A percentile compares a stretch with the other conserved stretches of the same genome.
phyloP scores from a whole-genome alignment of 2,888 invertebrate genomes.

The Pasiphila rectangulata region DNA sequence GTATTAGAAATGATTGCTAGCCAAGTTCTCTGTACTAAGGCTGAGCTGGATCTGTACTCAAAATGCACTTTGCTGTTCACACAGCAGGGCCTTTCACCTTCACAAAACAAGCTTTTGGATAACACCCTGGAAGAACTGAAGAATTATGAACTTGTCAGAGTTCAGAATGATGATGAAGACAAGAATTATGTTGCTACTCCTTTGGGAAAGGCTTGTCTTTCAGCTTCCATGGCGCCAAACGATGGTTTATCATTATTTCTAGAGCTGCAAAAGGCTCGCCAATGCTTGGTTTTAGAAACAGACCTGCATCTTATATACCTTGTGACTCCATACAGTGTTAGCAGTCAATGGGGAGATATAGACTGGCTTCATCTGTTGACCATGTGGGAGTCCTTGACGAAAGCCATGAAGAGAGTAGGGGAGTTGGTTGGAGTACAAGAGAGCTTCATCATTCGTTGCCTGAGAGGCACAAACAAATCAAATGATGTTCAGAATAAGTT shows the following conservation, averaged over 20 bases:
- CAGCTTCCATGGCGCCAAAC: slow-evolving; percentile 96
- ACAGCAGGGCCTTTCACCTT: slow-evolving; percentile 46
- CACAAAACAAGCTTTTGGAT: slow-evolving; percentile 53
- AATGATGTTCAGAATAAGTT: slow-evolving; percentile 78
- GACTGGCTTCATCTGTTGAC: slow-evolving; percentile 91
- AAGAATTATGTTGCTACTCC: slow-evolving; percentile 87
- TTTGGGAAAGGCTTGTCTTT: slow-evolving; percentile 94
- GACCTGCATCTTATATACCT: slow-evolving; percentile 97
- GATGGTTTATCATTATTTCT: slow-evolving; percentile 94
- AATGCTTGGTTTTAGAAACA: slow-evolving; percentile 94
- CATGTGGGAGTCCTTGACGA: slow-evolving; percentile 90
- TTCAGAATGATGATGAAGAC: slow-evolving; percentile 75
- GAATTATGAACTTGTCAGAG: slow-evolving; percentile 90
- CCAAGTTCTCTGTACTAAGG: slow-evolving; percentile 86
- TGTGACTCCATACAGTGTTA: slow-evolving; percentile 95
- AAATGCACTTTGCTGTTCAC: slow-evolving; percentile 86
- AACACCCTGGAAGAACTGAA: slow-evolving; percentile 86
- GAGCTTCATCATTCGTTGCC: slow-evolving; percentile 89
- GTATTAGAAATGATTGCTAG: slow-evolving; percentile 92
- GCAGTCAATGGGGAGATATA: slow-evolving; percentile 87
- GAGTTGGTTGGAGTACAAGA: slow-evolving; percentile 94
- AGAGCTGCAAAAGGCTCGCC: slow-evolving; percentile 93
- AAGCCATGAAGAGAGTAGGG: slow-evolving; percentile 91
- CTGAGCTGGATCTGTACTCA: slow-evolving; percentile 88
- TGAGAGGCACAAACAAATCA: slow-evolving; percentile 83